Base-by-base conservation (phyloP, 1,140 invertebrate species). In the Drosophila pachea region DNA sequence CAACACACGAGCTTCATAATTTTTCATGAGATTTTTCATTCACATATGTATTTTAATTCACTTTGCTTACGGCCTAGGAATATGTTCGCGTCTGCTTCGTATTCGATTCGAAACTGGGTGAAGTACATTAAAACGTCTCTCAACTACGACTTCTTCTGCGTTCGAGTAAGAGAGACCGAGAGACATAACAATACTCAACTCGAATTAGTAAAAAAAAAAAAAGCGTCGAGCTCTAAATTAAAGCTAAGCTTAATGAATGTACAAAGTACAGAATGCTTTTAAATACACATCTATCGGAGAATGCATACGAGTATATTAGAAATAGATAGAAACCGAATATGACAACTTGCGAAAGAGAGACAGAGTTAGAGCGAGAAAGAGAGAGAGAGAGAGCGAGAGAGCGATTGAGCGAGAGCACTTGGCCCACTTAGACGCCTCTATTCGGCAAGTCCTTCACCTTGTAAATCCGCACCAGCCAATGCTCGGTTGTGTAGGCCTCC, bases 401-500 rank as follows among this genome's bases (percentile, higher is more conserved):
- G 48, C 7, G n/a, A 38, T 12, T 8, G 8, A 36, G 5, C 35
- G 11, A 6, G 22, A 4, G 36, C 11, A 29, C 8, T 7, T 3
- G 14, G n/a, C 9, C n/a, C 9, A 22, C 33, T 64, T 91, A 94
- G 40, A 93, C 91, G 5, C 96, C 95, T 77, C 96, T 91, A 89
- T 97, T 97, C 62, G 93, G 93, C 72, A 97, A 91, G 88, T 96
- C 94, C 91, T 97, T 98, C 8, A 98, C 97, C 92, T 96, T 97
- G 89, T 98, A 98, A 83, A 98, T 98, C 74, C 97, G 93, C 40
- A 98, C 97, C 35, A 98, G 92, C 97, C 97, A 98, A 90, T 98
- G 97, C 89, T 98, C 97, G 0, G 97, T 97, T 4, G 97, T 98
- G 88, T 98, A 98, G 0, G 97, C 97, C 90, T 98, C 97, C 90